Base-by-base conservation (phyloP, 2,113 vertebrate species). In the Gymnocephalus cernua region DNA sequence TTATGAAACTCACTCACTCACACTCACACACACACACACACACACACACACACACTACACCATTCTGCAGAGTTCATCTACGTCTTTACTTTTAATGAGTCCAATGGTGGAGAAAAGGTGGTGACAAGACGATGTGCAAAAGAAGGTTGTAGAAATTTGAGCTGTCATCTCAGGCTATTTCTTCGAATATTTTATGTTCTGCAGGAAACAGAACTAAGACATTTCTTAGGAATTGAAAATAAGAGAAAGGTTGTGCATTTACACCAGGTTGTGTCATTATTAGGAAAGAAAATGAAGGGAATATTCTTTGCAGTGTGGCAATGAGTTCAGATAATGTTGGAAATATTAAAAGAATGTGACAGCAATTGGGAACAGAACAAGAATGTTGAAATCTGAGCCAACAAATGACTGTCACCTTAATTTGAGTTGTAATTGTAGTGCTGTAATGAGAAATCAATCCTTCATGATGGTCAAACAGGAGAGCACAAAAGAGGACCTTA, bases 1-100 rank as follows among this genome's bases (percentile, higher is more conserved):
- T 70, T 72, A 71, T 74, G 82, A 91, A 89, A 86, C 74, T 73
- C 57, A 2, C 70, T 3, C 74, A 59, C 27, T 6, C 51, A 32
- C 57, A 4, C 27, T n/a, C 59, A 19, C 27, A 35, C 58, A 61
- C 29, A 35, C 56, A 10, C 65, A 13, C 73, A 58, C 12, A 15
- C 35, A 58, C 56, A 58, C 15, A 35, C 58, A 38, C 29, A 35
- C 56, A 10, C 69, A 10, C 73, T 9, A 16, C 29, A 29, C 3
- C 4, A 44, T 19, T 23, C 27, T 19, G 44, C 27, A 61, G 21
- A 23, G 13, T 54, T 59, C 29, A 45, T 44, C 32, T 48, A 38
- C 51, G 56, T 21, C 53, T 77, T 71, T 14, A 27, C 53, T 74
- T 48, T 51, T 61, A 79, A 29, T 45, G 23, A 23, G 47, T 65